Evolutionary conservation across 2,113 vertebrate genomes (phyloP), one percentile per base, ranked within the genome.

Genomic region (Lycaon pictus): DNA sequence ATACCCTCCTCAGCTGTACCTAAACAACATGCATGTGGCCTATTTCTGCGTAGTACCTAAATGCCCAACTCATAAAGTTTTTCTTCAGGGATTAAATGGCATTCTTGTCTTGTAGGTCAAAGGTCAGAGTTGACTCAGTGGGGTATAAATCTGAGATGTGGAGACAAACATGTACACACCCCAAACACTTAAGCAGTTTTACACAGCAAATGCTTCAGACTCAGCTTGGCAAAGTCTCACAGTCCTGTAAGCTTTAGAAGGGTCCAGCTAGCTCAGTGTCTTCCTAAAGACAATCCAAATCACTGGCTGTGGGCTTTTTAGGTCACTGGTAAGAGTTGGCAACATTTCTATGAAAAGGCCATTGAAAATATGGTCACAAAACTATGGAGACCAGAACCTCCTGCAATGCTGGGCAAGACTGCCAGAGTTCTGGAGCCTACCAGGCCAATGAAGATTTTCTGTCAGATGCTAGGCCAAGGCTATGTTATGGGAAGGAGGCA

Each of bases 121-220:
- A 94, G 53, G 53, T 69, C 88, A 90, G 60, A 13, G 27, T 97
- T 97, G 88, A 96, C 86, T 96, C 92, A 93, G 7, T 87, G n/a
- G 60, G 60, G 25, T 89, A 7, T 86, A 82, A 92, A 82, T 94
- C 84, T 82, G 77, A 81, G 69, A 60, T 27, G 62, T 53, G 19
- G 51, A 56, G 48, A 90, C 88, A 95, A 95, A 96, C 37, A 81
- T 10, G 22, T 89, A 58, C 35, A 86, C 92, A 85, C 71, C 89
- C 43, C 29, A 65, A 93, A 90, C 25, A 65, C 48, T 58, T 58
- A 3, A 76, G 88, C 19, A 32, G 48, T 86, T 53, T 43, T 86
- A 48, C 19, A 48, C 5, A 90, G 67, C 80, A 95, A 93, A 82
- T 86, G 80, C 63, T 77, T 94, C 74, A 51, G 60, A 86, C n/a